Percentiles rank a stretch among this genome's conserved stretches.
Evolutionary conservation across 2,888 invertebrate species (phyloP).

Genomic region (Pandemis heparana): DNA sequence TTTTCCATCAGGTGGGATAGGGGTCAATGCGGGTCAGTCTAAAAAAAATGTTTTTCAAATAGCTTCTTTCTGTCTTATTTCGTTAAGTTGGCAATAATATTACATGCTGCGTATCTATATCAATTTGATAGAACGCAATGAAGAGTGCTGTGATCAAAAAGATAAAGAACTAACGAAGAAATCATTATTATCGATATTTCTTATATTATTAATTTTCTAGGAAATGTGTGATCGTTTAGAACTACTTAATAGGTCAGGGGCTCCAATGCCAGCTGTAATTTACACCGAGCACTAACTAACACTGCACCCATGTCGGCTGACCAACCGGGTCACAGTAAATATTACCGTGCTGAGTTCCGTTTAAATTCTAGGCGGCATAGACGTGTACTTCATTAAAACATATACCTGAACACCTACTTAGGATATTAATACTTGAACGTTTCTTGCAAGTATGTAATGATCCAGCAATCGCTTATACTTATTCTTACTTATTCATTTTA

Average conservation of each 20-base stretch:
- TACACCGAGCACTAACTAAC: constrained; percentile 56
- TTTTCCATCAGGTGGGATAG: no score
- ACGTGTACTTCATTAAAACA: constrained; percentile 57
- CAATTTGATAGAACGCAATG: no score
- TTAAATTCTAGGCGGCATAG: constrained; percentile 62
- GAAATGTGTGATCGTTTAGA: constrained; percentile 22
- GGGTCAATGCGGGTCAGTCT: no score
- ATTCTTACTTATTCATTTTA: no score
- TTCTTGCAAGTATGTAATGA: constrained; percentile 32
- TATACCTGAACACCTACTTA: constrained; percentile 48
- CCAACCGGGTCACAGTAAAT: constrained; percentile 70
- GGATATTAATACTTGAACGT: constrained; percentile 36
- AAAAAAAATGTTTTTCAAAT: no score
- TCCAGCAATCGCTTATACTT: neutral
- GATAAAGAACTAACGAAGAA: no score
- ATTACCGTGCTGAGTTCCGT: constrained; percentile 64
- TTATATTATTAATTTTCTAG: neutral
- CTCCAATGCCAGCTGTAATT: constrained; percentile 54
- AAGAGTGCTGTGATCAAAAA: no score
- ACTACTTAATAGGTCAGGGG: constrained; percentile 41
- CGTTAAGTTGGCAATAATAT: no score
- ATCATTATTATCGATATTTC: no score
- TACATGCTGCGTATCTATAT: no score
- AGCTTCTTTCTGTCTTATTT: no score
- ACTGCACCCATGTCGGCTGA: constrained; percentile 59